Percentiles rank a stretch among this genome's conserved stretches.
Conservation (phyloP, 2,888 invertebrate species). For the Hydroisotoma schaefferi region DNA sequence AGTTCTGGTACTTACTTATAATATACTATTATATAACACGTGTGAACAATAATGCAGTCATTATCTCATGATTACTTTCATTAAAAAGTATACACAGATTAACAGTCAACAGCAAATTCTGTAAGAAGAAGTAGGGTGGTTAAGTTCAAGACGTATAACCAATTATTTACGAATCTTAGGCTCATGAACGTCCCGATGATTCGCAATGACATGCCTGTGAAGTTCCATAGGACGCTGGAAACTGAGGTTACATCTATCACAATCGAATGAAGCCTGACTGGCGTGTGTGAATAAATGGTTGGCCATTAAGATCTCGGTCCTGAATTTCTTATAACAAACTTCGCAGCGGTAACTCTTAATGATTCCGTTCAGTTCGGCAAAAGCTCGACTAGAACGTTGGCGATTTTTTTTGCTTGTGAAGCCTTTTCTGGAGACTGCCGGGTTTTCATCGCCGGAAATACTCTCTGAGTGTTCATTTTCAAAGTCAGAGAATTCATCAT, state of each 20-base stretch:
- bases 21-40: too few relatives aligned
- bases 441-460: background rate
- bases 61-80: too few relatives aligned
- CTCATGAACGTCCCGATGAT: slow-evolving; percentile 1
- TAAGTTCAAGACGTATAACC: too few relatives aligned
- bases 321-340: slow-evolving; percentile 1
- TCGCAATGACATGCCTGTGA: slow-evolving; percentile 1
- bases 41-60: too few relatives aligned
- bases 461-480: background rate
- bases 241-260: background rate
- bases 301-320: background rate
- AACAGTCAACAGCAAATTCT: too few relatives aligned
- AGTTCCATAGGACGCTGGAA: slow-evolving; percentile 11
- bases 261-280: background rate
- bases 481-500: background rate
- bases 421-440: too few relatives aligned
- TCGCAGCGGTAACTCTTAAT: background rate
- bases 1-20: too few relatives aligned
- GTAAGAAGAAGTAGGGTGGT: too few relatives aligned
- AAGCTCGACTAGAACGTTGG: too few relatives aligned
- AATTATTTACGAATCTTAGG: background rate
- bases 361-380: background rate
- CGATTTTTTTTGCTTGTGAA: too few relatives aligned
- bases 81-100: too few relatives aligned
- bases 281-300: background rate